A percentile compares a stretch with the other conserved stretches of the same genome.
Conservation (phyloP, 2,888 invertebrate genomes). For the Girardia tigrina region DNA sequence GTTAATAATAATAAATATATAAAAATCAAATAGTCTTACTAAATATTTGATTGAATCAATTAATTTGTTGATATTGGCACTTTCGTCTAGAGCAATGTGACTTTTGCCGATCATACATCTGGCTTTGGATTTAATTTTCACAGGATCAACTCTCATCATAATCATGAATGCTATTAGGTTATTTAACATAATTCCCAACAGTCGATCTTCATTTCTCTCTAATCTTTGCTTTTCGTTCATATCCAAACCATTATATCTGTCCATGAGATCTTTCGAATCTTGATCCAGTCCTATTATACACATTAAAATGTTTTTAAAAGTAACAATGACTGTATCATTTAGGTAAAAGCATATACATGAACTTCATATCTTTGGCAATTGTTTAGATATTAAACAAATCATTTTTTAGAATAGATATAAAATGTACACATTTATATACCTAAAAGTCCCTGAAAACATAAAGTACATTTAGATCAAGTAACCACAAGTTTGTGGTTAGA, state of each 20-base stretch:
- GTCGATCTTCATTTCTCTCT: conserved; percentile 89
- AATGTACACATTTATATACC: too few relatives aligned
- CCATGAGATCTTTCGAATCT: conserved; percentile 33
- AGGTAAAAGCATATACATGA: too few relatives aligned
- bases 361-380: too few relatives aligned
- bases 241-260: conserved; percentile 29
- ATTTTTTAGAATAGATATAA: too few relatives aligned
- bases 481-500: too few relatives aligned
- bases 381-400: too few relatives aligned
- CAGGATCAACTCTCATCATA: conserved; percentile 71
- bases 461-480: too few relatives aligned
- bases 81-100: conserved; percentile 90
- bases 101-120: conserved; percentile 86
- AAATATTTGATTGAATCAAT: conserved; percentile 82
- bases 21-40: too few relatives aligned
- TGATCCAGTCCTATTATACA: conserved; percentile 35
- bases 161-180: conserved; percentile 89
- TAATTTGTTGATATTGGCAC: conserved; percentile 87
- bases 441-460: too few relatives aligned
- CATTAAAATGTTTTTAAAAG: too few relatives aligned
- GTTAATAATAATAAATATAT: too few relatives aligned
- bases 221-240: conserved; percentile 61
- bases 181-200: conserved; percentile 82
- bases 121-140: conserved; percentile 54
- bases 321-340: too few relatives aligned